phyloP scores from a whole-genome alignment of 2,113 vertebrate species.

The Corvus moneduloides region DNA sequence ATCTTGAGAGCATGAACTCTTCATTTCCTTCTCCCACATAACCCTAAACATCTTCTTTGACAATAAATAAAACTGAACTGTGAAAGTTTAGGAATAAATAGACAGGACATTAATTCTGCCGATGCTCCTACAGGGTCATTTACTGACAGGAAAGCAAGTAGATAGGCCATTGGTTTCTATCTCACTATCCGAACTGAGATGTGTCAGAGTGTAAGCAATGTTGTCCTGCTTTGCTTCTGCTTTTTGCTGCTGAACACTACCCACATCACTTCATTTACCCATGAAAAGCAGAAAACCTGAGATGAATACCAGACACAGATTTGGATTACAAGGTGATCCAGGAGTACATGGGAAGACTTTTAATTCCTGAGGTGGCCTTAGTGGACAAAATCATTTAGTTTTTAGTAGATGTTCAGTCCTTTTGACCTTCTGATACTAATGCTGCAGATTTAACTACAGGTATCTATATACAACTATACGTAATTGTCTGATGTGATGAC shows the following conservation, averaged over 20 bases:
- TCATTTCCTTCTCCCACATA: neutral
- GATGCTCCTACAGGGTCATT: neutral
- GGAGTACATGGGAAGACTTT: neutral
- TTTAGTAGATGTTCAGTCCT: conserved; percentile 4
- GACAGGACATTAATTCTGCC: neutral
- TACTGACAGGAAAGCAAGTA: neutral
- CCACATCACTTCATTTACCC: neutral
- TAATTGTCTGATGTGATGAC: neutral
- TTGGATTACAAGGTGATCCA: neutral
- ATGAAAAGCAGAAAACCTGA: neutral
- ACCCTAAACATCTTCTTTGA: neutral
- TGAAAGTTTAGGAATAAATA: neutral
- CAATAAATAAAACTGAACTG: neutral
- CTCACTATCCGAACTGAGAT: neutral
- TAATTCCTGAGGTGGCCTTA: neutral
- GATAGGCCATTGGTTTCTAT: neutral
- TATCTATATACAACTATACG: neutral
- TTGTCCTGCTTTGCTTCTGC: neutral
- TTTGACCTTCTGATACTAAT: conserved; percentile 5
- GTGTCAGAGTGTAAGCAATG: neutral
- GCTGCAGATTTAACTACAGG: neutral
- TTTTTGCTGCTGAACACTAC: neutral
- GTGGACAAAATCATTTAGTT: neutral
- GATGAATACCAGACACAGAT: neutral
- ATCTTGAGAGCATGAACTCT: neutral